These are phyloP conservation scores for Papilio polytes DNA, from an alignment of 1,140 invertebrate genomes.

Conservation along the genomic window DNA sequence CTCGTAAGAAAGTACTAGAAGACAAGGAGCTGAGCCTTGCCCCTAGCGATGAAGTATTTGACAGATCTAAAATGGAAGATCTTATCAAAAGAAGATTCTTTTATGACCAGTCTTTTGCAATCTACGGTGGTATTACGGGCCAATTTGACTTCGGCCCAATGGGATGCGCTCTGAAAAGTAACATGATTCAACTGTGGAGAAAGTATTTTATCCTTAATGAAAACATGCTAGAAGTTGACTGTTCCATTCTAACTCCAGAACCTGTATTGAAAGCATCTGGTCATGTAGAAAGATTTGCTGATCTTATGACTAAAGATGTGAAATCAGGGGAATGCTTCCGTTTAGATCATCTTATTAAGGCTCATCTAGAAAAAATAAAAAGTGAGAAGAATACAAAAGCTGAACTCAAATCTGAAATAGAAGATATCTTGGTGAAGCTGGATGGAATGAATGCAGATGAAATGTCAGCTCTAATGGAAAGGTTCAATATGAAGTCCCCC, in stretches of 20 bases:
- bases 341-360: slow-evolving; percentile 99
- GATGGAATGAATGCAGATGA: slow-evolving; percentile 90
- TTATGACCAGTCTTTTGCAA: slow-evolving; percentile 99
- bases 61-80: slow-evolving; percentile 98
- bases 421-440: slow-evolving; percentile 91
- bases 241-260: slow-evolving; percentile 98
- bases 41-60: slow-evolving; percentile 91
- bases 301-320: slow-evolving; percentile 99
- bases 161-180: slow-evolving; percentile 99
- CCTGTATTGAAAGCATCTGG: slow-evolving; percentile 98
- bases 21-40: slow-evolving; percentile 95
- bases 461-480: slow-evolving; percentile 92
- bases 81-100: slow-evolving; percentile 98
- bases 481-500: slow-evolving; percentile 97
- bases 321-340: slow-evolving; percentile 98
- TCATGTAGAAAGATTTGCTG: slow-evolving; percentile 99
- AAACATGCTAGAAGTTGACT: slow-evolving; percentile 99
- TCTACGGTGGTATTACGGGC: slow-evolving; percentile 97
- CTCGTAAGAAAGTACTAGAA: slow-evolving; percentile 95
- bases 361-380: slow-evolving; percentile 95
- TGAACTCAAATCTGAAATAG: slow-evolving; percentile 90
- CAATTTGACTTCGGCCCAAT: slow-evolving; percentile 99
- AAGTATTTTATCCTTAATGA: slow-evolving; percentile 99
- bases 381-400: slow-evolving; percentile 92
- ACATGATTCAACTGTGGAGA: slow-evolving; percentile 96